Evolutionary conservation across 1,140 invertebrate genomes (phyloP), one percentile per base, ranked within the genome.

Genomic region (Diploscapter pachys): DNA sequence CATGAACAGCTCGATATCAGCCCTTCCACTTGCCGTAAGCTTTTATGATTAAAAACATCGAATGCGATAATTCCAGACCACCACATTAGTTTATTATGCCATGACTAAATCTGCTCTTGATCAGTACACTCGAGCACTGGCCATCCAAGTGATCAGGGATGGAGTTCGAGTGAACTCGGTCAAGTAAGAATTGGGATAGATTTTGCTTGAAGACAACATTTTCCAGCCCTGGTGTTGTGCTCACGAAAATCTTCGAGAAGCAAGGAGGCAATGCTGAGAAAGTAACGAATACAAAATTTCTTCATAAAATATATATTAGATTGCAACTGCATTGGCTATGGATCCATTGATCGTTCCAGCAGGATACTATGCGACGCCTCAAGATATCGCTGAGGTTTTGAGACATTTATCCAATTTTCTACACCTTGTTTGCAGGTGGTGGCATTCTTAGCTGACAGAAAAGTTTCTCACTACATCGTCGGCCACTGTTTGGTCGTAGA

Each of bases 81-180:
- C 55, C 9, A 8, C 50, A 4, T n/a, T 13, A 31, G 63, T 65
- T 31, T 73, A 73, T 11, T 73, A 73, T 31, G 49, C 53, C 51
- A 11, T 73, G 53, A 53, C 72, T 2, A 73, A 73, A 50, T 63
- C 72, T 6, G 72, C 63, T 51, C 54, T 73, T 3, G 63, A 73
- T 63, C 72, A 73, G 49, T 67, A 64, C n/a, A 73, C 71, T 4
- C 54, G 71, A 57, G 61, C 52, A 57, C 49, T 62, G 6, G 71
- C 71, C 3, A 63, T 63, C 11, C 53, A 56, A 51, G 54, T 63
- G 6, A 63, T 55, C 50, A 6, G 53, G 5, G 13, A 73, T 48
- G 72, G 72, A 61, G 56, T 73, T 50, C 56, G 72, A 48, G 63
- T 73, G 5, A 73, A 73, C 50, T 50, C 72, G 59, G 72, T 73